Evolutionary conservation across 2,797 vertebrate genomes (phyloP).

Genomic region (Scleropages formosus): DNA sequence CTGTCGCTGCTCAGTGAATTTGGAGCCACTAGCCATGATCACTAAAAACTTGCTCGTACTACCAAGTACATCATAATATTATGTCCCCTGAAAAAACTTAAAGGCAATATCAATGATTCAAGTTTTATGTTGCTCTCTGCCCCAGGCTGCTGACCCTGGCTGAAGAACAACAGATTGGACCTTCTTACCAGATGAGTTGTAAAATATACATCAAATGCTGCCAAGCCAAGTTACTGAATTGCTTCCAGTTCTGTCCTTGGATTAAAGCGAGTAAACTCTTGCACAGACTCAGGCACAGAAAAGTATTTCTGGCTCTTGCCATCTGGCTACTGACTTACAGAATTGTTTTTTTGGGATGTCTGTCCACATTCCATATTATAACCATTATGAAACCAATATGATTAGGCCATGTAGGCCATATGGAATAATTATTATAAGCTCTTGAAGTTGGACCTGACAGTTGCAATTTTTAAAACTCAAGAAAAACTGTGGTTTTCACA

Average conservation of each 20-base stretch:
- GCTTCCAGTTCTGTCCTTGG: constrained; percentile 20
- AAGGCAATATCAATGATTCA: too few relatives aligned
- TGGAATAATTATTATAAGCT: background rate
- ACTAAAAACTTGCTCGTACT: too few relatives aligned
- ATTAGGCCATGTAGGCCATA: background rate
- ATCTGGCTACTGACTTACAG: constrained; percentile 15
- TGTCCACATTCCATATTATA: background rate
- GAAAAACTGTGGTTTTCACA: constrained; percentile 9
- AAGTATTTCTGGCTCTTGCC: constrained; percentile 10
- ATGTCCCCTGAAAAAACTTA: too few relatives aligned
- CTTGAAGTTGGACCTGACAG: background rate
- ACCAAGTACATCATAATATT: too few relatives aligned
- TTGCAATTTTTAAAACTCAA: background rate
- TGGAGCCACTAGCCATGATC: too few relatives aligned
- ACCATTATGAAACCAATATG: constrained; percentile 1
- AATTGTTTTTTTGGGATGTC: background rate
- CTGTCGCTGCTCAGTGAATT: too few relatives aligned
- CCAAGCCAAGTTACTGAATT: constrained; percentile 16
- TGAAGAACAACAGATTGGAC: background rate
- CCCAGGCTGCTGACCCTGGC: background rate
- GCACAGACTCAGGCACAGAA: constrained; percentile 11
- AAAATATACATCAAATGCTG: constrained; percentile 4
- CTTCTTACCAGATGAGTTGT: background rate
- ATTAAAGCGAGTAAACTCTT: constrained; percentile 15
- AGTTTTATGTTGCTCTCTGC: too few relatives aligned